These are phyloP conservation scores for Oreochromis niloticus DNA, from an alignment of 2,113 vertebrate genomes.

Conservation along the genomic window DNA sequence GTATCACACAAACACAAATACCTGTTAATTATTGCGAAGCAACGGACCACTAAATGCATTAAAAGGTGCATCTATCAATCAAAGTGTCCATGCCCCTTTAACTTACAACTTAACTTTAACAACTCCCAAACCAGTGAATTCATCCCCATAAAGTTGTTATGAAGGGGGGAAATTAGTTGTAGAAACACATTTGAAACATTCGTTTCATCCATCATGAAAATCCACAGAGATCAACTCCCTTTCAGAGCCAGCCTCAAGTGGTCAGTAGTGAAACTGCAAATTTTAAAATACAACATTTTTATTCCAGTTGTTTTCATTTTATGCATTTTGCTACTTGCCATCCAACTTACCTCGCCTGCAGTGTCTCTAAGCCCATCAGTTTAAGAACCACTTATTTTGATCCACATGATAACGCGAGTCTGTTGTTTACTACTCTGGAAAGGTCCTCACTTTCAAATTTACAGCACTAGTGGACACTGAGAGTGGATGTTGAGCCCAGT, in stretches of 20 bases:
- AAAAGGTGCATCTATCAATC: neutral
- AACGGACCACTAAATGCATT: neutral
- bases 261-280: neutral
- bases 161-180: no score
- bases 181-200: no score
- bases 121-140: no score
- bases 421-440: neutral
- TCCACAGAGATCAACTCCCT: no score
- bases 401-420: neutral
- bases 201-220: no score
- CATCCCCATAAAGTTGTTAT: no score
- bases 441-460: neutral
- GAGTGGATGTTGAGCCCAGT: neutral
- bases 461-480: neutral
- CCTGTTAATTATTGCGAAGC: neutral
- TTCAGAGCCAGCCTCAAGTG: neutral
- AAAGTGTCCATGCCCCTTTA: neutral
- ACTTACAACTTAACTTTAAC: no score
- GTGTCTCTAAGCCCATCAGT: neutral
- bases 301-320: neutral
- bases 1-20: neutral
- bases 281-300: neutral
- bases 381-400: neutral
- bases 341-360: neutral
- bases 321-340: neutral